phyloP scores from a whole-genome alignment of 2,113 vertebrate species.

The Porphyrio hochstetteri region DNA sequence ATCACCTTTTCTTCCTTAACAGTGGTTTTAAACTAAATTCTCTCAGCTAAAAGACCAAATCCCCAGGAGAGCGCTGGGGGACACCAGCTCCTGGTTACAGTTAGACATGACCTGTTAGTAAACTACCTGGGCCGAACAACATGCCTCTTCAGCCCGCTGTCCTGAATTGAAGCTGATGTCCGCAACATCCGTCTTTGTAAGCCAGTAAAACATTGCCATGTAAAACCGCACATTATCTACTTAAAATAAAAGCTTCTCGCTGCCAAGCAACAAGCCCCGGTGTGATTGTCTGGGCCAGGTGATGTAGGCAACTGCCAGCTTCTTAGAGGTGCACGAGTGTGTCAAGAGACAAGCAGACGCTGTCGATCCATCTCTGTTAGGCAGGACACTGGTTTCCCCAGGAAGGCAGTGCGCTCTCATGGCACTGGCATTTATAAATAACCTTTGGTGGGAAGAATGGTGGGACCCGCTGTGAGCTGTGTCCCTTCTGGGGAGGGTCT shows the following conservation, averaged over 20 bases:
- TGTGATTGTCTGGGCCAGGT: not conserved
- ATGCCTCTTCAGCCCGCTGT: not conserved
- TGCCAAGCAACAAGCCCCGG: not conserved
- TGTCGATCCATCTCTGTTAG: not conserved
- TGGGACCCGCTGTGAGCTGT: rapidly evolving
- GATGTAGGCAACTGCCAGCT: not conserved
- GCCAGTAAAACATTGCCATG: not conserved
- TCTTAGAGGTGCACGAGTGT: rapidly evolving
- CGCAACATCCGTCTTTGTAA: not conserved
- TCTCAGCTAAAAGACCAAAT: not conserved
- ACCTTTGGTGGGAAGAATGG: not conserved
- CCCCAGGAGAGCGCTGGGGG: not conserved
- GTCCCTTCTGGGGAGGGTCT: not conserved
- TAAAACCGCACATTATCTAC: not conserved
- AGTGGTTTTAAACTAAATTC: not conserved
- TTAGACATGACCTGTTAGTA: not conserved
- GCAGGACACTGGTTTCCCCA: not conserved
- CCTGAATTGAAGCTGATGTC: not conserved
- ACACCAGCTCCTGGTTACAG: not conserved
- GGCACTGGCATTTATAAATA: not conserved
- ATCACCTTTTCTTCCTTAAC: not conserved
- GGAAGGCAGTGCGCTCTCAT: not conserved
- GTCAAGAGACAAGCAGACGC: not conserved
- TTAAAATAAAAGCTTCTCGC: conserved; percentile 3
- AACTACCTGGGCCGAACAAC: not conserved